Evolutionary conservation across 1,140 invertebrate species (phyloP), one percentile per base, ranked within the genome.

Genomic region (Bombus terrestris): DNA sequence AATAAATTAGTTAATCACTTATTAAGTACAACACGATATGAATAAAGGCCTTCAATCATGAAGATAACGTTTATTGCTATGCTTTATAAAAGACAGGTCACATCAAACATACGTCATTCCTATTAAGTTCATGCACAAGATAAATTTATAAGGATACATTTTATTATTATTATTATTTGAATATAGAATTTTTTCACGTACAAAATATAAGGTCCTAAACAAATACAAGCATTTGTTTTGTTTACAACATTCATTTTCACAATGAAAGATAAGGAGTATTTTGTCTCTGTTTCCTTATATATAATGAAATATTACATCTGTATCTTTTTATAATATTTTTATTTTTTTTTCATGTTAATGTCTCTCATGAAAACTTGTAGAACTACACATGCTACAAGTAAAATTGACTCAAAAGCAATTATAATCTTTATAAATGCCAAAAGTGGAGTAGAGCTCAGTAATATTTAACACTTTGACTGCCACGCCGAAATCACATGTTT

Each of bases 41-140:
- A 81, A 53, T 53, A 32, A 53, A 62, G 10, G 13, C 28, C 13
- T 53, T 66, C 32, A 68, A 35, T 85, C 85, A 87, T 39, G 53
- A 81, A 66, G 57, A 82, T 88, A 77, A 82, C 84, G 64, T 87
- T 85, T 87, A 86, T 87, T 86, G 57, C 85, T 87, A 89, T 76
- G 53, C 35, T 57, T 87, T 74, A 81, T 82, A 89, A 79, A 88
- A 86, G 82, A 87, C 75, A 86, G 32, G 57, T 89, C 85, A 81
- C 81, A 87, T 87, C 73, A 83, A 87, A 66, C 85, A 81, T 87
- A 81, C 77, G 57, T 83, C 78, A 81, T 84, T 84, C 32, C 47
- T 86, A 87, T 76, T 57, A 76, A 80, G 76, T 83, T 87, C 69
- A 84, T 84, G 57, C 82, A 74, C 32, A 73, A 78, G 57, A 72